phyloP scores from a whole-genome alignment of 92 coral and sea anemone genomes.

The Umimayanthus chanpuru region DNA sequence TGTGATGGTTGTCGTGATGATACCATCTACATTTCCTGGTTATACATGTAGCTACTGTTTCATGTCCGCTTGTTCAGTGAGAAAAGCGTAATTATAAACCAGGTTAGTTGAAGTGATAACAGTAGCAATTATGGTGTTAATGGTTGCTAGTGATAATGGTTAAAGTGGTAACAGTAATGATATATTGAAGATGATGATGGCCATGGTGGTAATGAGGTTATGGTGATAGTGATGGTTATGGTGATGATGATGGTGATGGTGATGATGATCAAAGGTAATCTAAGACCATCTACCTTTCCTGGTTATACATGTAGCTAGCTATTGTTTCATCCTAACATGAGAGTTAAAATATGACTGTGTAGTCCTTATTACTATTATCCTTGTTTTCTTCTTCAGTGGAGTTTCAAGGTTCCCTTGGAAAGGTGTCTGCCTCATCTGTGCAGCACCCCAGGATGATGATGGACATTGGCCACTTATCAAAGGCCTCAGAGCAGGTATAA shows the following conservation, averaged over 20 bases:
- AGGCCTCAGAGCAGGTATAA: slow-evolving; percentile 76
- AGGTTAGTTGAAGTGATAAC: slow-evolving; percentile 31
- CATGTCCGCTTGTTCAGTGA: too few relatives aligned
- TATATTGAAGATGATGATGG: background rate
- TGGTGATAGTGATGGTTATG: too few relatives aligned
- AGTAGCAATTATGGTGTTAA: too few relatives aligned
- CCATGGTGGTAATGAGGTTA: background rate
- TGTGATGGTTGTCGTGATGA: background rate
- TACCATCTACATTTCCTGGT: too few relatives aligned
- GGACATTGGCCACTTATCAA: slow-evolving; percentile 71
- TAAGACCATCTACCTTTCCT: background rate
- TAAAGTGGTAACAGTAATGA: too few relatives aligned
- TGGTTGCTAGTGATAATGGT: background rate
- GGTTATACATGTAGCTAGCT: background rate
- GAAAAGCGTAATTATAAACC: slow-evolving; percentile 58
- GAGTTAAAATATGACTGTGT: background rate
- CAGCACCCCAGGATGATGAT: slow-evolving; percentile 95
- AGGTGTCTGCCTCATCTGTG: slow-evolving; percentile 86
- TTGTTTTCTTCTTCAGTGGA: slow-evolving; percentile 58
- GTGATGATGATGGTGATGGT: background rate
- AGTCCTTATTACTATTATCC: background rate
- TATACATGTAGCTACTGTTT: too few relatives aligned
- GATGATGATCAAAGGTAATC: background rate
- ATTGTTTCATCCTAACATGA: too few relatives aligned
- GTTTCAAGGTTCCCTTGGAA: slow-evolving; percentile 86